These are phyloP conservation scores for Columba guinea DNA, from an alignment of 2,797 vertebrate genomes.

Conservation along the genomic window DNA sequence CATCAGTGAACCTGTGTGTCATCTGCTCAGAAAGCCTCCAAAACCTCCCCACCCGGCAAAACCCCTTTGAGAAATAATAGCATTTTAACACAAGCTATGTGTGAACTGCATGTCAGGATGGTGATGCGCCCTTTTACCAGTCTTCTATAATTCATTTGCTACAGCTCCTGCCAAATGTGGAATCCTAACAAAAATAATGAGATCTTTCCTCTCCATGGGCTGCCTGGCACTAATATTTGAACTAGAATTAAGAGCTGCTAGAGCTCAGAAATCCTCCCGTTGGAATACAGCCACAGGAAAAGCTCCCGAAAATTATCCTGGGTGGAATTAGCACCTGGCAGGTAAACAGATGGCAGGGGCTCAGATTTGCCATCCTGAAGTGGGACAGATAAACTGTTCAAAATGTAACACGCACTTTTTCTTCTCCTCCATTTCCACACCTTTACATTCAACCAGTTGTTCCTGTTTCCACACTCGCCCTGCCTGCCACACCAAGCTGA, in stretches of 20 bases:
- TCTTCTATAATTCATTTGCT: slow-evolving; percentile 4
- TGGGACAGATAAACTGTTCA: not conserved
- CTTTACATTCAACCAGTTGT: not conserved
- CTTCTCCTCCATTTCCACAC: not conserved
- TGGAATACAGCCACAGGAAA: not conserved
- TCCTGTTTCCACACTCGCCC: accelerated
- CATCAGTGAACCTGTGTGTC: not conserved
- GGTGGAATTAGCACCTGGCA: not conserved
- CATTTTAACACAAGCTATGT: not conserved
- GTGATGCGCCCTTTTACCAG: not conserved
- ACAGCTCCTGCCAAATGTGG: not conserved
- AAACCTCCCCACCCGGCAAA: not conserved
- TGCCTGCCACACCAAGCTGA: not conserved
- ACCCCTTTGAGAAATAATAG: not conserved
- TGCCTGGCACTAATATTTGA: slow-evolving; percentile 24
- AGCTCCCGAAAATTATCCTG: not conserved
- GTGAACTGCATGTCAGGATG: not conserved
- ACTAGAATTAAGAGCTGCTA: slow-evolving; percentile 24
- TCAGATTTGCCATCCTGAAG: not conserved
- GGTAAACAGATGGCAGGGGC: not conserved
- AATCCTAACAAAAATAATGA: not conserved
- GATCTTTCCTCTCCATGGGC: not conserved
- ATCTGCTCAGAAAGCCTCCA: not conserved
- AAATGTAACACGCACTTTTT: not conserved
- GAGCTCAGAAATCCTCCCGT: not conserved